These are phyloP conservation scores for Andricus curvator DNA, from an alignment of 2,888 invertebrate genomes.

Conservation along the genomic window DNA sequence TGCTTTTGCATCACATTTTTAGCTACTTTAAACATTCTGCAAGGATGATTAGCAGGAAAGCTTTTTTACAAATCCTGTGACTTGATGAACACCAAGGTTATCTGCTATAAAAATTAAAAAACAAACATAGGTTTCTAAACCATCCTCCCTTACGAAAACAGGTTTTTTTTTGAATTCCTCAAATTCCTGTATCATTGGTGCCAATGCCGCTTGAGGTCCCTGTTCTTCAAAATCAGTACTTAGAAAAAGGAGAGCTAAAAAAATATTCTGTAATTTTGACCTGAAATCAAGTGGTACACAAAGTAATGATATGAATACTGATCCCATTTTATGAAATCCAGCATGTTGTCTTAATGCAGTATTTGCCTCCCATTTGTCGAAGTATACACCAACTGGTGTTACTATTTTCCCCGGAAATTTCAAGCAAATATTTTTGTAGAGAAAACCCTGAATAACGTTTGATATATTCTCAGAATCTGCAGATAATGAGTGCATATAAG, in stretches of 20 bases:
- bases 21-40: constrained; percentile 49
- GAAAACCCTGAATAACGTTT: too few species aligned
- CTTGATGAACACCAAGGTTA: constrained; percentile 52
- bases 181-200: constrained; percentile 43
- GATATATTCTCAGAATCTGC: too few species aligned
- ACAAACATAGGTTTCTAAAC: constrained; percentile 40
- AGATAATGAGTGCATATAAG: too few species aligned
- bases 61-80: constrained; percentile 47
- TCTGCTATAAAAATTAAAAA: constrained; percentile 48
- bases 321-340: constrained; percentile 50
- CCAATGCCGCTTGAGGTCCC: constrained; percentile 45
- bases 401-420: too few species aligned
- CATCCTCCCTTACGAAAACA: not conserved
- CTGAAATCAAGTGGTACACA: too few species aligned
- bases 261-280: too few species aligned
- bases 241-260: too few species aligned
- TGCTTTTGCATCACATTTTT: constrained; percentile 25
- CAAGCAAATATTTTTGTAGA: too few species aligned
- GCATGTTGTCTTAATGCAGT: constrained; percentile 53
- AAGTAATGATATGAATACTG: constrained; percentile 40
- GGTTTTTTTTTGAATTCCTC: not conserved
- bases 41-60: constrained; percentile 46
- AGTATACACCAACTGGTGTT: too few species aligned
- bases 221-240: too few species aligned
- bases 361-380: constrained; percentile 40